Base-by-base conservation (phyloP, 2,113 vertebrate genomes). In the Nicator chloris region DNA sequence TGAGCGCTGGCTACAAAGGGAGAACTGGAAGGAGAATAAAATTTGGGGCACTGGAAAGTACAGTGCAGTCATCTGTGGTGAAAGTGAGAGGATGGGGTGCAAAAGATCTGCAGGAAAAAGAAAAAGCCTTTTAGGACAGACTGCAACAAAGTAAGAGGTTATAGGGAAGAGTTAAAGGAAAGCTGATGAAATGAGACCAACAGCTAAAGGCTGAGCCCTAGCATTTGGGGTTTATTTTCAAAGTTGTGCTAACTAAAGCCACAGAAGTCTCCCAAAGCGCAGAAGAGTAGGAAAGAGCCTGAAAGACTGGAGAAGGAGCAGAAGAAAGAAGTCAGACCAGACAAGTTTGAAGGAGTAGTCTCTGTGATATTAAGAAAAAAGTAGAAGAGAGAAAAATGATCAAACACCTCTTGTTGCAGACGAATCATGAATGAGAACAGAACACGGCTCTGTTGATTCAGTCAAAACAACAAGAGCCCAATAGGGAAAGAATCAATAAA, bases 401-500 rank as follows among this genome's bases (percentile, higher is more conserved):
- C 75, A 80, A 95, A 85, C 45, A 69, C 22, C 31, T 89, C 39
- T 66, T 66, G 66, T 54, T 72, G 81, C 81, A 90, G 81, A 90
- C 39, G 6, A 85, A 82, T 47, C 87, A 82, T 82, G 82, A 86
- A 90, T 86, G 51, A 93, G 91, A 91, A 90, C 39, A 93, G 69
- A 92, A 78, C 21, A 23, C 1, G 1, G 23, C n/a, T 85, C 73
- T 64, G 87, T 77, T 93, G 90, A 96, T 86, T 88, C 84, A 94
- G 50, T 44, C 73, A 91, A 76, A 91, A 79, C 63, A 88, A 88
- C 82, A 82, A 85, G 86, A 92, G 33, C 33, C 54, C 82, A 82
- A 66, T 0, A 72, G 82, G 63, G 35, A 92, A 95, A 77, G 70
- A 85, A 95, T 93, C 91, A 91, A 89, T 92, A 92, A 90, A 89